These are phyloP conservation scores for Myotis davidii DNA, from an alignment of 2,113 vertebrate genomes.

Conservation along the genomic window DNA sequence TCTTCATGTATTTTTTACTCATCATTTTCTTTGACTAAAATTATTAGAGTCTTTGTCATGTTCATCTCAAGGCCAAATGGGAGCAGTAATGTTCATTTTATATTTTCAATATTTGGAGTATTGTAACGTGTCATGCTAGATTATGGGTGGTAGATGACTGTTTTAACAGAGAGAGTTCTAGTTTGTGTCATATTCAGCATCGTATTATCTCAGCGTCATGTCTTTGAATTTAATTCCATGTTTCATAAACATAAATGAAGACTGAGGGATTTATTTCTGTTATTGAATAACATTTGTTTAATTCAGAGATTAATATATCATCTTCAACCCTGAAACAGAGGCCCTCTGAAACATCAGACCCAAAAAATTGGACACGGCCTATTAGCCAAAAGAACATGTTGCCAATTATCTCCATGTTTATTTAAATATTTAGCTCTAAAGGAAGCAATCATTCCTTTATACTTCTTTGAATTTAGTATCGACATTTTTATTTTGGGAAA, in stretches of 20 bases:
- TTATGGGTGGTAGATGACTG: conserved; percentile 49
- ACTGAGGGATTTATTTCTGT: conserved; percentile 69
- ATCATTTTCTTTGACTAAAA: conserved; percentile 77
- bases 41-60: conserved; percentile 75
- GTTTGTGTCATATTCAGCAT: conserved; percentile 56
- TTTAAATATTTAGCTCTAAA: conserved; percentile 81
- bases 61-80: conserved; percentile 67
- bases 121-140: conserved; percentile 69
- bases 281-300: conserved; percentile 71
- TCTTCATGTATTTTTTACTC: conserved; percentile 75
- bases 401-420: conserved; percentile 81
- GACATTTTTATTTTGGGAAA: conserved; percentile 83
- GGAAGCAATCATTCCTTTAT: conserved; percentile 83
- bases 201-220: conserved; percentile 45
- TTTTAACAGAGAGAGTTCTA: conserved; percentile 54
- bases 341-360: conserved; percentile 76
- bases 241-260: conserved; percentile 63
- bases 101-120: conserved; percentile 62
- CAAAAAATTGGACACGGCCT: conserved; percentile 81
- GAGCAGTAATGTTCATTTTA: conserved; percentile 56
- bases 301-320: conserved; percentile 73
- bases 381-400: conserved; percentile 76
- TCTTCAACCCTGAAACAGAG: conserved; percentile 70
- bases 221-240: conserved; percentile 58
- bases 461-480: conserved; percentile 82